These are phyloP conservation scores for Lycocerus yunnanus DNA, from an alignment of 2,888 invertebrate species.

Conservation along the genomic window DNA sequence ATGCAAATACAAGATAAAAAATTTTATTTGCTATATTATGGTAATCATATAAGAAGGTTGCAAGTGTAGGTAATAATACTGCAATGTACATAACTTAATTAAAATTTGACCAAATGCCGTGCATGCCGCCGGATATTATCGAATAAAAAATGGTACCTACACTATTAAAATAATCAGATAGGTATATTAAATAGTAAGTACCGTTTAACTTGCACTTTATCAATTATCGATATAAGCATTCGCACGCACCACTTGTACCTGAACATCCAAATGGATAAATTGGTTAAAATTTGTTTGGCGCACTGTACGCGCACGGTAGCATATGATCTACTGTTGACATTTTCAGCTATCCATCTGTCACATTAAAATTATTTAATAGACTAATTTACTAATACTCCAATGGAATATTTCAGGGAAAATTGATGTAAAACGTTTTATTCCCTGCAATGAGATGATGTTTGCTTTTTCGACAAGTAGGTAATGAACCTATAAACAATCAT, in stretches of 20 bases:
- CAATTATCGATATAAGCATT: slow-evolving; percentile 48
- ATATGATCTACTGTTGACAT: slow-evolving; percentile 54
- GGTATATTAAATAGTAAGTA: slow-evolving; percentile 53
- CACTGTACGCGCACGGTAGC: slow-evolving; percentile 51
- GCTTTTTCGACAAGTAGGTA: neutral
- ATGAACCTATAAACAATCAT: neutral
- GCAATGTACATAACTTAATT: neutral
- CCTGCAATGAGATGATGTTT: neutral
- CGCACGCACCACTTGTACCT: slow-evolving; percentile 27
- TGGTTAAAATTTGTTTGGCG: slow-evolving; percentile 27
- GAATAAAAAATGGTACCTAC: slow-evolving; percentile 19
- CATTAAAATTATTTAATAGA: slow-evolving; percentile 54
- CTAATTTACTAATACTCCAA: slow-evolving; percentile 23
- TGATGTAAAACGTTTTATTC: slow-evolving; percentile 26
- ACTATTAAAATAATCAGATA: slow-evolving; percentile 35
- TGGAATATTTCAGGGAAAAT: slow-evolving; percentile 34
- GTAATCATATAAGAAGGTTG: neutral
- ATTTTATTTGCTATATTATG: neutral
- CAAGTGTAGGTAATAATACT: neutral
- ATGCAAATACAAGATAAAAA: neutral
- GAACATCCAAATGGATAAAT: neutral
- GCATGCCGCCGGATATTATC: slow-evolving; percentile 22
- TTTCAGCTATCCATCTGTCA: slow-evolving; percentile 50
- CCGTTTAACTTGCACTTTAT: slow-evolving; percentile 53
- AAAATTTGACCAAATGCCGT: slow-evolving; percentile 3